Evolutionary conservation across 2,888 invertebrate genomes (phyloP).

Genomic region (Sympetrum striolatum): DNA sequence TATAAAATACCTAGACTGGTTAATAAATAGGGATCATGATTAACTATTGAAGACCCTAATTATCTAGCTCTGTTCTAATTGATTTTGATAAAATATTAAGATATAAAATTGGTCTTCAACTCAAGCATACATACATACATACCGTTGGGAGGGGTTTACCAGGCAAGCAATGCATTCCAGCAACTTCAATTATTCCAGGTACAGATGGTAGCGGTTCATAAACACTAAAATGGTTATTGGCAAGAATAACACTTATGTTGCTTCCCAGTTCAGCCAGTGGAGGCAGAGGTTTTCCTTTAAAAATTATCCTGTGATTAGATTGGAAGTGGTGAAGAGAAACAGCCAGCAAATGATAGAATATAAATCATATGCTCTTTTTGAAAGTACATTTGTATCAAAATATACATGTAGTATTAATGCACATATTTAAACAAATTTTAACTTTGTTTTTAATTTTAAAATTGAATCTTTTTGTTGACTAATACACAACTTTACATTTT

Average conservation of each 20-base stretch:
- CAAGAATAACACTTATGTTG: conserved; percentile 66
- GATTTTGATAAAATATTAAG: not conserved
- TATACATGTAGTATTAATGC: not conserved
- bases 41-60: not conserved
- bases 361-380: no score
- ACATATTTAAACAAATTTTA: no score
- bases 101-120: not conserved
- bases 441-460: no score
- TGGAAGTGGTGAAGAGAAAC: no score
- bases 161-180: conserved; percentile 81
- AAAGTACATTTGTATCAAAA: not conserved
- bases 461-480: no score
- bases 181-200: conserved; percentile 83
- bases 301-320: no score
- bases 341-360: no score
- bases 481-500: no score
- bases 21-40: no score
- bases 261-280: not conserved
- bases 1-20: no score
- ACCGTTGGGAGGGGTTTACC: conserved; percentile 73
- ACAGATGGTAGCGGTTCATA: conserved; percentile 79
- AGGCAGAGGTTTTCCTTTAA: not conserved
- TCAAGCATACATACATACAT: conserved; percentile 48
- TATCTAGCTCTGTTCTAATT: not conserved
- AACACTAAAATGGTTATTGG: conserved; percentile 80